Evolutionary conservation across 2,113 vertebrate genomes (phyloP), one percentile per base, ranked within the genome.

Genomic region (Motacilla tschutschensis): DNA sequence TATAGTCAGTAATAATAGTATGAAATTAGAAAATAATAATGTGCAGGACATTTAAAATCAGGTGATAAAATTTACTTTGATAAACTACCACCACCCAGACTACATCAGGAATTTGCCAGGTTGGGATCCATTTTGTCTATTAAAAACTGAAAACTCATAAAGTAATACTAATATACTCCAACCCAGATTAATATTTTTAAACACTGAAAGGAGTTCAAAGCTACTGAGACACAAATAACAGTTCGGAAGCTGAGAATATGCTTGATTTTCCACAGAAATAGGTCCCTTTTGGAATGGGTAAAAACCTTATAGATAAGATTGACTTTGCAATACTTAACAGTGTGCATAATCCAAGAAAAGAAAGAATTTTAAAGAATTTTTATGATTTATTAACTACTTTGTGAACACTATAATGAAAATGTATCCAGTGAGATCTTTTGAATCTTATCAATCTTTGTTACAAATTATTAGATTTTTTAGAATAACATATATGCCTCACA

Each of bases 391-490:
- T 72, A 70, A 44, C 54, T 82, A 63, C 35, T 83, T 81, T 75
- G 19, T 47, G 79, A 91, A 53, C 9, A 50, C 9, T 67, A 3
- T 46, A 81, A 82, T 84, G 62, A 88, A 91, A 81, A 86, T 75
- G 1, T 48, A 60, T 65, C 29, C 35, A 65, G 12, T 21, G 35
- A 78, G 62, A 53, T 57, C 21, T 59, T 77, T 71, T 59, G 33
- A 75, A 28, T 75, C 85, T 59, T 88, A 81, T 84, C 71, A 82
- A 81, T 90, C 71, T 86, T 79, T 40, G n/a, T 84, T 87, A 80
- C 41, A 67, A 89, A 83, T 46, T 5, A 77, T 83, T 80, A 67
- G 40, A 53, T 40, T 75, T 89, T 79, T 86, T 50, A 79, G 55
- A 90, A 38, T 79, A 88, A 82, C 59, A 73, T 44, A 58, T 24